Conservation (phyloP, 92 coral and sea anemone genomes). For the Phenganax stokvisi region DNA sequence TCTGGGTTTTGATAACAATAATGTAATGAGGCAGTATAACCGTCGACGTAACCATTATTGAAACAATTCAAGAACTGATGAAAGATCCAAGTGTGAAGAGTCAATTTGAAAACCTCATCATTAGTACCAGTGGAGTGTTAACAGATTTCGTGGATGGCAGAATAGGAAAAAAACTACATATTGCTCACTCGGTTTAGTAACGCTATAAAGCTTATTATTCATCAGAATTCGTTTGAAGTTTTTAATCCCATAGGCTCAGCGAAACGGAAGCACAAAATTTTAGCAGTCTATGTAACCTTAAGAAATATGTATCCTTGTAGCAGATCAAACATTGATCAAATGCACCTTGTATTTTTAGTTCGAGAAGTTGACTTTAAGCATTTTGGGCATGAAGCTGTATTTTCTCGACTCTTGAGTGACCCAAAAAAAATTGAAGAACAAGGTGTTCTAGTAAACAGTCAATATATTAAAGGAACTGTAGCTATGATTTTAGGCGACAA, state of each 20-base stretch:
- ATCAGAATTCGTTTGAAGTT: neutral
- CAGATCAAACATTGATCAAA: constrained; percentile 20
- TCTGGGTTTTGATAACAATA: neutral
- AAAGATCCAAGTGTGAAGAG: neutral
- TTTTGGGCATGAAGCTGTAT: constrained; percentile 27
- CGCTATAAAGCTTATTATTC: neutral
- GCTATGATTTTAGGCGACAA: constrained; percentile 26
- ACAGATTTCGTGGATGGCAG: constrained; percentile 2
- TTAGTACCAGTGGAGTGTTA: neutral
- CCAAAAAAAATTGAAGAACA: neutral
- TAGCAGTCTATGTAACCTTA: constrained; percentile 8
- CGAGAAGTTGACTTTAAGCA: constrained; percentile 13
- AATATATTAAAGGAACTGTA: neutral
- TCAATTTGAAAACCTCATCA: neutral
- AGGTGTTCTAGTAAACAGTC: constrained; percentile 15
- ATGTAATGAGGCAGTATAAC: neutral
- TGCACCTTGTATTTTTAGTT: constrained; percentile 9
- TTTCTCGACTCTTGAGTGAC: constrained; percentile 1
- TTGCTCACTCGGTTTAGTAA: neutral
- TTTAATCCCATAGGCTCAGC: neutral
- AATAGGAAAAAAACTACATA: neutral
- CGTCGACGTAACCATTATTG: neutral
- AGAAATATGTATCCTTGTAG: constrained; percentile 13
- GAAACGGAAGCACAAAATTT: neutral
- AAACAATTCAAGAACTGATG: neutral